These are phyloP conservation scores for Himalopsyche tibetana DNA, from an alignment of 2,888 invertebrate species.

Conservation along the genomic window DNA sequence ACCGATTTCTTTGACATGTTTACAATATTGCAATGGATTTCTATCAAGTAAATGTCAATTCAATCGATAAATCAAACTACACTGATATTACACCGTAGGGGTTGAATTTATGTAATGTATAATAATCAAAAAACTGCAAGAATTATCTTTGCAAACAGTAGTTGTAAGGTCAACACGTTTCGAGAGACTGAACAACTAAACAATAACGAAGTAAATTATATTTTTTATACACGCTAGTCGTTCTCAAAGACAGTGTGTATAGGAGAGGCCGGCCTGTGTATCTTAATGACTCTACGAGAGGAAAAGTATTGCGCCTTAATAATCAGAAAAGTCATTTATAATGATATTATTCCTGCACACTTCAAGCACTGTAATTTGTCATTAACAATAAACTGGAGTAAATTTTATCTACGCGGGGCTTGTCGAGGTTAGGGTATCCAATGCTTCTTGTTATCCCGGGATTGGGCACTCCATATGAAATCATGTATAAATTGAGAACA, in stretches of 20 bases:
- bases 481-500: too few relatives aligned
- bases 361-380: conserved; percentile 8
- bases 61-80: too few relatives aligned
- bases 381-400: not conserved
- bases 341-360: not conserved
- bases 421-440: too few relatives aligned
- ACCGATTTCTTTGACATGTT: too few relatives aligned
- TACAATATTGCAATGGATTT: too few relatives aligned
- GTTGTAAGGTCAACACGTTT: not conserved
- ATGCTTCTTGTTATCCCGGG: too few relatives aligned
- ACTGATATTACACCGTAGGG: too few relatives aligned
- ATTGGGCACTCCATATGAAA: too few relatives aligned
- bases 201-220: not conserved
- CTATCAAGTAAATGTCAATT: too few relatives aligned
- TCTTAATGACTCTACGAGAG: not conserved
- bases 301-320: not conserved
- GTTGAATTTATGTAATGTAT: too few relatives aligned
- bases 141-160: not conserved
- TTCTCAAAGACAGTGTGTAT: not conserved
- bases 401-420: not conserved
- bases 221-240: not conserved
- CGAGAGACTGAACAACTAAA: not conserved
- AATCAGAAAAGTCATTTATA: not conserved
- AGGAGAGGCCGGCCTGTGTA: not conserved
- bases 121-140: too few relatives aligned